phyloP scores from a whole-genome alignment of 2,797 vertebrate species.

The Thaleichthys pacificus region DNA sequence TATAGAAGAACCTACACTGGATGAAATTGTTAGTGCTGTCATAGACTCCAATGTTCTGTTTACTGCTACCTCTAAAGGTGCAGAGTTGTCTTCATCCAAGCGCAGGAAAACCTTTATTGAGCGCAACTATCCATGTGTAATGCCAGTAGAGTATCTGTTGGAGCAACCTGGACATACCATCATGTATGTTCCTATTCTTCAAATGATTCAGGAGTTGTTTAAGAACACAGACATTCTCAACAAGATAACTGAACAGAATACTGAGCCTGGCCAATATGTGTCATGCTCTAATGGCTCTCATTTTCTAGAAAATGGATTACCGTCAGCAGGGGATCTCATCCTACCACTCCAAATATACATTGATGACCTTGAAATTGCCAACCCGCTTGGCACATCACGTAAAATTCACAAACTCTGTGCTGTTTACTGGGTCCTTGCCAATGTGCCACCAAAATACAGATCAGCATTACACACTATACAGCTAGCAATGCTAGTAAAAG shows the following conservation, averaged over 20 bases:
- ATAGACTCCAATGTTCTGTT: slow-evolving; percentile 39
- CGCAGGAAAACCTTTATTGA: slow-evolving; percentile 39
- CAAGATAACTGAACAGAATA: slow-evolving; percentile 26
- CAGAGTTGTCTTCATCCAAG: slow-evolving; percentile 31
- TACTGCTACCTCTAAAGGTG: slow-evolving; percentile 29
- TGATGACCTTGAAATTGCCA: too few relatives aligned
- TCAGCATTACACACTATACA: slow-evolving; percentile 43
- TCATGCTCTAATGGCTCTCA: slow-evolving; percentile 21
- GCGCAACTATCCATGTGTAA: slow-evolving; percentile 26
- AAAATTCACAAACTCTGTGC: slow-evolving; percentile 44
- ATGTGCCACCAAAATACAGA: slow-evolving; percentile 27
- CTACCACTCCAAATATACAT: too few relatives aligned
- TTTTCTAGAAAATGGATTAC: too few relatives aligned
- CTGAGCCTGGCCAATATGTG: slow-evolving; percentile 12
- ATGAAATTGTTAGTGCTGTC: slow-evolving; percentile 34
- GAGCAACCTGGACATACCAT: slow-evolving; percentile 24
- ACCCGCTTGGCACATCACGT: slow-evolving; percentile 15
- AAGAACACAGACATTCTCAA: slow-evolving; percentile 41
- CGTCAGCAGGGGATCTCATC: too few relatives aligned
- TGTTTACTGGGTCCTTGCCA: too few relatives aligned
- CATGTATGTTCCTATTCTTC: slow-evolving; percentile 39
- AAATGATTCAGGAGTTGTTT: slow-evolving; percentile 38
- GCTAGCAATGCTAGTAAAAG: slow-evolving; percentile 31
- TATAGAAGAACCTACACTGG: slow-evolving; percentile 8
- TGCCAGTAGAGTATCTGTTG: slow-evolving; percentile 31